phyloP scores from a whole-genome alignment of 1,140 invertebrate species.

The Drosophila nigrodunni region DNA sequence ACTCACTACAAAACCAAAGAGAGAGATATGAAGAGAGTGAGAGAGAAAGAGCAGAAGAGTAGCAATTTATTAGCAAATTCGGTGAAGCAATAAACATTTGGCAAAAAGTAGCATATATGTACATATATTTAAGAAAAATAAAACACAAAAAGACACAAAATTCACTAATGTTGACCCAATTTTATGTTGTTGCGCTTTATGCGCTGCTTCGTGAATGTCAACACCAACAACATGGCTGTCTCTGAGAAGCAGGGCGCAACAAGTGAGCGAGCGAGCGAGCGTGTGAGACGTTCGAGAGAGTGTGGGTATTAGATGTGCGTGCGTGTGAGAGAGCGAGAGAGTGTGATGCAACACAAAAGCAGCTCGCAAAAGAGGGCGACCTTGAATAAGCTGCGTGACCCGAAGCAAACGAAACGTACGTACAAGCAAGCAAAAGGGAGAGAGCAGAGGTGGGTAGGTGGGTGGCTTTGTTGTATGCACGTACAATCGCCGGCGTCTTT shows the following conservation, averaged over 20 bases:
- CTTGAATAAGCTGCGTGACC: slow-evolving; percentile 76
- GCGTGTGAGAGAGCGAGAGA: slow-evolving; percentile 21
- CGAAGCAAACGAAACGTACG: slow-evolving; percentile 40
- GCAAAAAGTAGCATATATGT: slow-evolving; percentile 41
- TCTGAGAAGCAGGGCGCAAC: slow-evolving; percentile 37
- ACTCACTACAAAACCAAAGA: slow-evolving; percentile 56
- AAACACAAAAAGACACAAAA: slow-evolving; percentile 61
- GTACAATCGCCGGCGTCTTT: slow-evolving; percentile 38
- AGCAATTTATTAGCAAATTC: slow-evolving; percentile 50
- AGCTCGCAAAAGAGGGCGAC: slow-evolving; percentile 69
- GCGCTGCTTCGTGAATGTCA: slow-evolving; percentile 75
- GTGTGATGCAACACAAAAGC: slow-evolving; percentile 67
- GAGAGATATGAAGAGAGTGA: slow-evolving; percentile 19
- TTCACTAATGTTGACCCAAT: slow-evolving; percentile 75
- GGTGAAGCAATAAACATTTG: slow-evolving; percentile 67
- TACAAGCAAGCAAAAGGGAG: neutral
- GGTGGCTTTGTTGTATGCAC: neutral
- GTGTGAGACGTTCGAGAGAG: neutral
- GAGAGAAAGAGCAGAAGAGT: slow-evolving; percentile 8
- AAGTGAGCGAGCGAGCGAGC: slow-evolving; percentile 28
- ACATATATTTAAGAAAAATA: slow-evolving; percentile 7
- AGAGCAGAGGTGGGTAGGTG: neutral
- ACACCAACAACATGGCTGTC: slow-evolving; percentile 57
- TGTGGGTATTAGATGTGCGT: neutral
- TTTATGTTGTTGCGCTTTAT: slow-evolving; percentile 59